phyloP scores from a whole-genome alignment of 2,113 vertebrate genomes.

The Serilophus lunatus region DNA sequence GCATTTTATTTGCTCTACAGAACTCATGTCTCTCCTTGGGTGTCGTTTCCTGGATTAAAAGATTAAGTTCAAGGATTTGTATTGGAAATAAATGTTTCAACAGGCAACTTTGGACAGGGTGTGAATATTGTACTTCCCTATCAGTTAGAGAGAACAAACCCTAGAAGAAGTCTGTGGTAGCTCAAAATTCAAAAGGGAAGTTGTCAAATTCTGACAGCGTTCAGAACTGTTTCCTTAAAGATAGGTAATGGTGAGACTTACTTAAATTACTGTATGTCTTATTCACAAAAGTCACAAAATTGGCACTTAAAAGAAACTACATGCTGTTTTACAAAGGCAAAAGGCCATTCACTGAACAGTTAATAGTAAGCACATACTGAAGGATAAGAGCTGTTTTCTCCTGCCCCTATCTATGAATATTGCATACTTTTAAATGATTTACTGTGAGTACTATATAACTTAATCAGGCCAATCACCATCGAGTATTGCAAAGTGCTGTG shows the following conservation, averaged over 20 bases:
- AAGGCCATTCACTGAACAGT: not conserved
- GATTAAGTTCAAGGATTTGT: not conserved
- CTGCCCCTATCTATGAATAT: not conserved
- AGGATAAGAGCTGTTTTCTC: not conserved
- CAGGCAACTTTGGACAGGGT: not conserved
- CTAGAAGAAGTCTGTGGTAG: not conserved
- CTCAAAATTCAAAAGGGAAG: not conserved
- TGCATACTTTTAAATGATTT: not conserved
- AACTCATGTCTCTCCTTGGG: not conserved
- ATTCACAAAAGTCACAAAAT: not conserved
- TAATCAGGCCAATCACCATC: not conserved
- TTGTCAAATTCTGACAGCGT: not conserved
- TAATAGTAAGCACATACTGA: not conserved
- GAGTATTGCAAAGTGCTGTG: not conserved
- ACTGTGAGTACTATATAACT: not conserved
- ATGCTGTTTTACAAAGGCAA: not conserved
- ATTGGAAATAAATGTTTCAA: not conserved
- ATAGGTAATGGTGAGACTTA: not conserved
- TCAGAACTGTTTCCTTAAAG: not conserved
- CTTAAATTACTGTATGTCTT: not conserved
- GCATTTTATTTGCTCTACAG: not conserved
- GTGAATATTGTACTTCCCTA: not conserved
- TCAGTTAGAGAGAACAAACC: not conserved
- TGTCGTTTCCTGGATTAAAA: not conserved
- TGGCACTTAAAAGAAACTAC: not conserved